These are phyloP conservation scores for Ranitomeya variabilis DNA, from an alignment of 2,113 vertebrate species.

Conservation along the genomic window DNA sequence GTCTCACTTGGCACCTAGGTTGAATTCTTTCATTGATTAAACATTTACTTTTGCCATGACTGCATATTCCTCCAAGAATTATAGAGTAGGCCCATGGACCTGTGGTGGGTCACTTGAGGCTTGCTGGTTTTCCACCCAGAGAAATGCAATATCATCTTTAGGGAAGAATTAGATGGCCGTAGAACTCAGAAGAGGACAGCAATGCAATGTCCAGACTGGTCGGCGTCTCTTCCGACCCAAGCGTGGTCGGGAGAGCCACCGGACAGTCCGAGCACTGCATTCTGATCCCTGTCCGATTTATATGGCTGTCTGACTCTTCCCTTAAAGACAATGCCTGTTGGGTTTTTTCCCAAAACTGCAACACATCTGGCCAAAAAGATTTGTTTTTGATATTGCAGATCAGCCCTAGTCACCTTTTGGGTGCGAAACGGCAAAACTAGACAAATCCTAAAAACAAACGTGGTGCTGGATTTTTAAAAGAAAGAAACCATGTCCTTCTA, in stretches of 20 bases:
- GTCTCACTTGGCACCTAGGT: slow-evolving; percentile 10
- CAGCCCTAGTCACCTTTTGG: neutral
- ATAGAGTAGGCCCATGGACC: neutral
- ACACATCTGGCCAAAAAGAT: neutral
- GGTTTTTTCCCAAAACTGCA: neutral
- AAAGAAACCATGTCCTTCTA: neutral
- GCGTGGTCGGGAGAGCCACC: too few species aligned
- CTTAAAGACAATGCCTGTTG: too few species aligned
- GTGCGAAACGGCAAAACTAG: neutral
- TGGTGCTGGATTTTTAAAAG: neutral
- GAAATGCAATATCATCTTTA: neutral
- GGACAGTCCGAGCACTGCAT: too few species aligned
- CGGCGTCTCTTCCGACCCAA: too few species aligned
- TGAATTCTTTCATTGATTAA: slow-evolving; percentile 42
- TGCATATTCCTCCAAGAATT: slow-evolving; percentile 4
- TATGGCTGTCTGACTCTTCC: too few species aligned
- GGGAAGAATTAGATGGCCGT: neutral
- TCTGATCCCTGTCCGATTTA: too few species aligned
- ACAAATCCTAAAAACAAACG: neutral
- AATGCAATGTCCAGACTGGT: too few species aligned
- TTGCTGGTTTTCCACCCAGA: neutral
- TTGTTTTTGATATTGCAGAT: neutral
- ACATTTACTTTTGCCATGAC: slow-evolving; percentile 32
- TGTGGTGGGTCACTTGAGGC: neutral
- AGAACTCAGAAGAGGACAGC: too few species aligned